Percentiles rank a stretch among this genome's conserved stretches.
These are phyloP conservation scores for Andrena praecox DNA, from an alignment of 2,888 invertebrate species.

Conservation along the genomic window DNA sequence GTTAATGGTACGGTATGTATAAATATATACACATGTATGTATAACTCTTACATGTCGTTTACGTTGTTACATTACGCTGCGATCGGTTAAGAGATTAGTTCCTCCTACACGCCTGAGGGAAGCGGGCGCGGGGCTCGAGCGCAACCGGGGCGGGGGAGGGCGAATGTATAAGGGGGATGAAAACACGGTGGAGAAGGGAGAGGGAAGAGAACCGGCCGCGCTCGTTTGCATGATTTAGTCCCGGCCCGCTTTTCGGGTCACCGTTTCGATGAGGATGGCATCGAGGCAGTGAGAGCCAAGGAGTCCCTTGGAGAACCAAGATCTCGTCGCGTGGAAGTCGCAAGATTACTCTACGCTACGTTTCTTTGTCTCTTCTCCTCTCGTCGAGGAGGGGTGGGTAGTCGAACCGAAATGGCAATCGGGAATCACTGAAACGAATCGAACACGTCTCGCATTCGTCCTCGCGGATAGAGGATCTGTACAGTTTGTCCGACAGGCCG, in stretches of 20 bases:
- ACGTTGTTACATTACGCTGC: constrained; percentile 59
- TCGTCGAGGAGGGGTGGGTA: not conserved
- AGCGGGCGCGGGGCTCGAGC: constrained; percentile 20
- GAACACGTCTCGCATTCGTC: constrained; percentile 12
- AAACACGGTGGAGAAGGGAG: not conserved
- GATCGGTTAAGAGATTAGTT: constrained; percentile 48
- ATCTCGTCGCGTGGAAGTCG: constrained; percentile 7
- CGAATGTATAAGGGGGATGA: constrained; percentile 6
- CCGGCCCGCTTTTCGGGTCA: constrained; percentile 21
- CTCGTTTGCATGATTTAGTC: constrained; percentile 56
- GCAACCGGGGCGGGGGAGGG: constrained; percentile 15
- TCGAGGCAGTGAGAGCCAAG: constrained; percentile 39
- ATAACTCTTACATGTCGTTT: constrained; percentile 62
- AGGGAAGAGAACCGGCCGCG: constrained; percentile 6
- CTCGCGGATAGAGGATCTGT: constrained; percentile 11
- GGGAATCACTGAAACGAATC: constrained; percentile 5
- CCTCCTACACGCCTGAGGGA: constrained; percentile 47
- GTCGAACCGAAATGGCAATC: constrained; percentile 17
- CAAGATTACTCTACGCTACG: not conserved
- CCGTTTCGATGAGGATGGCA: constrained; percentile 2
- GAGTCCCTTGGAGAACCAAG: constrained; percentile 11
- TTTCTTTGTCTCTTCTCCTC: not conserved
- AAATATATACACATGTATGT: constrained; percentile 75
- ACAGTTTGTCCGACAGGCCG: constrained; percentile 42
- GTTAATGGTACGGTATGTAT: constrained; percentile 70